A percentile compares a stretch with the other conserved stretches of the same genome.
phyloP scores from a whole-genome alignment of 2,113 vertebrate species.

The Laterallus jamaicensis region DNA sequence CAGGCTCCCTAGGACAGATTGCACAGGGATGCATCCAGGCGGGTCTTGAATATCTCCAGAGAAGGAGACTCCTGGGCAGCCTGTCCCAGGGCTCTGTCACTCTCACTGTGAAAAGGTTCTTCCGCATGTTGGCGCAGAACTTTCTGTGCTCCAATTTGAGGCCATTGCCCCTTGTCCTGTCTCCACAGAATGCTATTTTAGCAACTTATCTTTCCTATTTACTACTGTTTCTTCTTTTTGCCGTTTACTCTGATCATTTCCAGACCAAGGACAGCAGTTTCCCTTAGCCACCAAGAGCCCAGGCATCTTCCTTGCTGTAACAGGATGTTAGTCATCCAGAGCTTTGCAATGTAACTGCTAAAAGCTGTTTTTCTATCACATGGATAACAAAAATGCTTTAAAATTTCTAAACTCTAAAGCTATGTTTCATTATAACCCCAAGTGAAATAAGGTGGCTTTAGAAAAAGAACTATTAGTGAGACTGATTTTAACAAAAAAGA shows the following conservation, averaged over 20 bases:
- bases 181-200: neutral
- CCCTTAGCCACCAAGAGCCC: neutral
- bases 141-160: too few species aligned
- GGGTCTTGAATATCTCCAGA: too few species aligned
- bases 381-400: neutral
- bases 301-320: neutral
- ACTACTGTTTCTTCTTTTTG: neutral
- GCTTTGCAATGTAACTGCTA: neutral
- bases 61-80: too few species aligned
- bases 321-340: neutral
- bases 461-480: neutral
- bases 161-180: too few species aligned
- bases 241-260: neutral
- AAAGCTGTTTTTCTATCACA: neutral
- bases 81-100: too few species aligned
- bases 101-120: too few species aligned
- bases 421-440: neutral
- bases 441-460: neutral
- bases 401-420: neutral
- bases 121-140: too few species aligned
- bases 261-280: neutral
- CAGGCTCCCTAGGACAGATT: too few species aligned
- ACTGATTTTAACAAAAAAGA: neutral
- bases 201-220: neutral
- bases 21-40: too few species aligned